Percentiles rank a stretch among this genome's conserved stretches.
Conservation (phyloP, 2,888 invertebrate genomes). For the Drosophila sordidula region DNA sequence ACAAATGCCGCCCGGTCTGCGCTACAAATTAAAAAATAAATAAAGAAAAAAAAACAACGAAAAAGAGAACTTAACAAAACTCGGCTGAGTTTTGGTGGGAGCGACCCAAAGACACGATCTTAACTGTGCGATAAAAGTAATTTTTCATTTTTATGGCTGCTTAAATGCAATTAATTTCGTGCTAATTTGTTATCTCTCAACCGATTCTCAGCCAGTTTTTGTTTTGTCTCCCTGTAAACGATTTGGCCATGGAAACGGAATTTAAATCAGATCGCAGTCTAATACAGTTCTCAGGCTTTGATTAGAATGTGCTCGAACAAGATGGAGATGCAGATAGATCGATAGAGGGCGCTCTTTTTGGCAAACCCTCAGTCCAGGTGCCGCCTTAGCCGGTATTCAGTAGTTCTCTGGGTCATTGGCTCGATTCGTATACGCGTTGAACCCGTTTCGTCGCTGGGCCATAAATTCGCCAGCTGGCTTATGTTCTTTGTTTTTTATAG, state of each 20-base stretch:
- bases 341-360: slow-evolving; percentile 3
- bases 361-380: slow-evolving; percentile 15
- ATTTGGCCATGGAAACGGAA: slow-evolving; percentile 24
- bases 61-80: slow-evolving; percentile 17
- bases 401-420: slow-evolving; percentile 77
- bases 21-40: slow-evolving; percentile 6
- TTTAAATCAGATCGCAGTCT: slow-evolving; percentile 17
- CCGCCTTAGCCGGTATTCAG: slow-evolving; percentile 23
- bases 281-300: slow-evolving; percentile 50
- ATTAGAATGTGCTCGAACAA: slow-evolving; percentile 11
- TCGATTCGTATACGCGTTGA: slow-evolving; percentile 31
- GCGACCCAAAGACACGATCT: slow-evolving; percentile 53
- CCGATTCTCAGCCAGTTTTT: slow-evolving; percentile 25
- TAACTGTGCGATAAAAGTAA: slow-evolving; percentile 56
- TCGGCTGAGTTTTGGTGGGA: slow-evolving; percentile 38
- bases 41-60: background rate
- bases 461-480: slow-evolving; percentile 51
- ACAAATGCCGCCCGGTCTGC: slow-evolving; percentile 7
- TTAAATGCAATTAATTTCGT: slow-evolving; percentile 73
- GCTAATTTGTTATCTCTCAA: slow-evolving; percentile 65
- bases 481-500: slow-evolving; percentile 25
- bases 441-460: slow-evolving; percentile 52
- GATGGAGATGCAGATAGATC: slow-evolving; percentile 12
- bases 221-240: slow-evolving; percentile 1
- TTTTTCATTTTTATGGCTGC: slow-evolving; percentile 71